Evolutionary conservation across 2,888 invertebrate genomes (phyloP).

Genomic region (Syritta pipiens): DNA sequence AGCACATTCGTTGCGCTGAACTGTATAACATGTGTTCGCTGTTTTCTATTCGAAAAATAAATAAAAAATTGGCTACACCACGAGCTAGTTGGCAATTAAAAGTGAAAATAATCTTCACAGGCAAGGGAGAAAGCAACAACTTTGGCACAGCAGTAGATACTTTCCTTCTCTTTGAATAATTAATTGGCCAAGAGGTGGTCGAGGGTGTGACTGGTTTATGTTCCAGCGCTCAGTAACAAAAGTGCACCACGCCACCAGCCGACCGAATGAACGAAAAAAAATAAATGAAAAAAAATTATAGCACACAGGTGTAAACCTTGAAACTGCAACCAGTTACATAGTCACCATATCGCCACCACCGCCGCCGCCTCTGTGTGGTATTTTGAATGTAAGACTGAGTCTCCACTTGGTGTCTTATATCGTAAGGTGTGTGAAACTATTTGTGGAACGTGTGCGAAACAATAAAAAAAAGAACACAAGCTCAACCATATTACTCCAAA

Average conservation of each 20-base stretch:
- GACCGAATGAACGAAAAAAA: constrained; percentile 4
- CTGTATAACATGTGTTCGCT: constrained; percentile 21
- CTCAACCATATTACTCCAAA: constrained; percentile 3
- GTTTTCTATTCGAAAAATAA: background rate
- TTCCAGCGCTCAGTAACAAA: constrained; percentile 40
- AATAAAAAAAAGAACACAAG: constrained; percentile 13
- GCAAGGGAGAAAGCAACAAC: constrained; percentile 65
- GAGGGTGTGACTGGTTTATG: constrained; percentile 58
- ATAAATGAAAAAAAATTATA: constrained; percentile 22
- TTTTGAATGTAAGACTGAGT: constrained; percentile 20
- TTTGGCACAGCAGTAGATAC: constrained; percentile 46
- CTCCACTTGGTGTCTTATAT: constrained; percentile 1
- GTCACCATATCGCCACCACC: background rate
- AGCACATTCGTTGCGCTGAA: constrained; percentile 24
- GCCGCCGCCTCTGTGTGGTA: background rate
- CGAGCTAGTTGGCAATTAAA: constrained; percentile 62
- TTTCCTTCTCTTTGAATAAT: constrained; percentile 62
- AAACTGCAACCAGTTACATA: constrained; percentile 61
- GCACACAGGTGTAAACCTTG: constrained; percentile 61
- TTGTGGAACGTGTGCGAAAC: constrained; percentile 58
- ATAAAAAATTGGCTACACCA: background rate
- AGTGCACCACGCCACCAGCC: background rate
- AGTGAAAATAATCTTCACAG: constrained; percentile 56
- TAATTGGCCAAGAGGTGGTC: constrained; percentile 37
- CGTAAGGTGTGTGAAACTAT: constrained; percentile 44